Base-by-base conservation (phyloP, 1,140 invertebrate genomes). In the Dendroctonus ponderosae region DNA sequence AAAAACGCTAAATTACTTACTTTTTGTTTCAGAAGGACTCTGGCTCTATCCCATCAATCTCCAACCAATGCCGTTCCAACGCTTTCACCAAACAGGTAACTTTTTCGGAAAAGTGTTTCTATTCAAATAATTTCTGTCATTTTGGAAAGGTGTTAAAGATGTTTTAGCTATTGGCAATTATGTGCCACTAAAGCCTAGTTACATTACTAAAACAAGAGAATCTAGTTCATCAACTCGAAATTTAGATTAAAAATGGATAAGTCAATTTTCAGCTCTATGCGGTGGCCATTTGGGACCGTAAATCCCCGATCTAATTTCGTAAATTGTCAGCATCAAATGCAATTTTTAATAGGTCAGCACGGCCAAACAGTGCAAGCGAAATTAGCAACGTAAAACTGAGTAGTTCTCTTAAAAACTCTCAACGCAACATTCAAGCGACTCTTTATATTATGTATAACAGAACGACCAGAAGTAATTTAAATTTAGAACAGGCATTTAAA, bases 31-130 rank as follows among this genome's bases (percentile, higher is more conserved):
- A 65, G 62, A 41, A 65, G 62, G 48, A 65, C 62, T 49, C 62
- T 65, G 62, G 52, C 62, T 58, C 39, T 65, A 15, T 57, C 62
- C 53, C 38, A 58, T 14, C 43, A 65, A 65, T 14, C 52, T 14
- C 26, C 62, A 40, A 65, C 43, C 52, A 65, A 65, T 65, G 62
- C 54, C 48, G 52, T 65, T 40, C 62, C 62, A 57, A 56, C 62
- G 53, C 37, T 50, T 42, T 65, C 62, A 49, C 62, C 62, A 65
- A 58, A 56, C 62, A 65, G 62, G 62, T 65, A 65, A 65, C 39
- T 15, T 26, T 3, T 0, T 37, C n/a, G 14, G 52, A n/a, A 9
- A 52, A 52, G 8, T n/a, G 15, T 52, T 52, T 12, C 9, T 52
- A 12, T 52, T 52, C 1, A 26, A 26, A 26, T 26, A 9, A 9